Conservation (phyloP, 1,140 invertebrate species). For the Planococcus citri region DNA sequence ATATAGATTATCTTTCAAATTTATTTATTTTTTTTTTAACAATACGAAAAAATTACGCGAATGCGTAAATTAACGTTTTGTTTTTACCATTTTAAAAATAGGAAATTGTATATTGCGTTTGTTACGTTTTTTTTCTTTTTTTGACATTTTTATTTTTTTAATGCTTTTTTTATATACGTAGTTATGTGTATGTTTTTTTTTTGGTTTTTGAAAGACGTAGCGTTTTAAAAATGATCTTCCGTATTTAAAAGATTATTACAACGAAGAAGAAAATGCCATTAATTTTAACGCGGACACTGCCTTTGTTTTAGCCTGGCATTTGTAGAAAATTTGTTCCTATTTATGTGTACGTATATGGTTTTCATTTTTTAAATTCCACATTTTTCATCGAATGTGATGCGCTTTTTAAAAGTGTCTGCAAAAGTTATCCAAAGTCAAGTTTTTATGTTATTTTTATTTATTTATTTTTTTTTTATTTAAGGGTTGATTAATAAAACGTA, state of each 20-base stretch:
- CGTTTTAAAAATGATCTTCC: not conserved
- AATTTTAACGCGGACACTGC: not conserved
- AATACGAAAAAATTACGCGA: not conserved
- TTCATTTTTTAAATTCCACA: not conserved
- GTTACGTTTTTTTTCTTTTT: not conserved
- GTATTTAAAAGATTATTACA: not conserved
- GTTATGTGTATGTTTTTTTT: not conserved
- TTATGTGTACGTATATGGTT: not conserved
- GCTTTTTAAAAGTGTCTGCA: not conserved
- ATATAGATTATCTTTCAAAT: constrained; percentile 17
- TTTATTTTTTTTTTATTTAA: too few relatives aligned
- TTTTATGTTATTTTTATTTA: too few relatives aligned
- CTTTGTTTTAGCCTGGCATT: not conserved
- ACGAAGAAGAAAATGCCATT: not conserved
- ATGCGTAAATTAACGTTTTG: not conserved
- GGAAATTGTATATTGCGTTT: not conserved
- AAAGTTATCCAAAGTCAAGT: not conserved
- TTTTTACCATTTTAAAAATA: constrained; percentile 13
- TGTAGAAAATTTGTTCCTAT: not conserved
- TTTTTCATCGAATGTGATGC: not conserved
- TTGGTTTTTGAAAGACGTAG: not conserved
- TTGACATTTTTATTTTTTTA: not conserved
- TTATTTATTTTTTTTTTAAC: constrained; percentile 10
- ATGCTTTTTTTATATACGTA: not conserved
- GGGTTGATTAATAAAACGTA: not conserved